Percentiles rank a stretch among this genome's conserved stretches.
These are phyloP conservation scores for Drosophila limbata DNA, from an alignment of 2,888 invertebrate species.

Conservation along the genomic window DNA sequence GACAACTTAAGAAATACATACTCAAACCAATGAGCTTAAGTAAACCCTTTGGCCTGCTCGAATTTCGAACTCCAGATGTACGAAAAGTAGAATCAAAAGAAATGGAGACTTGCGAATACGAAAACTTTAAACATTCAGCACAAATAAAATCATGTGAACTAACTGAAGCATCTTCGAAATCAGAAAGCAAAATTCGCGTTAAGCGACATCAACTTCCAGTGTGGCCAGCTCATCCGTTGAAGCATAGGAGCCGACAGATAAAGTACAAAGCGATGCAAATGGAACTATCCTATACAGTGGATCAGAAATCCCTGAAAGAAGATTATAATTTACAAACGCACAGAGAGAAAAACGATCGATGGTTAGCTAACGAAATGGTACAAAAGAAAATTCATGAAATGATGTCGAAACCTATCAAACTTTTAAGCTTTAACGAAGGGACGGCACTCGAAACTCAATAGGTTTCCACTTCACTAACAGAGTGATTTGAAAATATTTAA, in stretches of 20 bases:
- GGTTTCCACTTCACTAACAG: not conserved
- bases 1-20: not conserved
- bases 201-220: constrained; percentile 18
- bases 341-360: not conserved
- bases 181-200: not conserved
- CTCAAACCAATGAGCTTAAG: not conserved
- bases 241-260: constrained; percentile 13
- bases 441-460: not conserved
- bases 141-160: not conserved
- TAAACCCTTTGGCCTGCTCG: constrained; percentile 22
- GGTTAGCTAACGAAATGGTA: constrained; percentile 33
- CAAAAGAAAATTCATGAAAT: constrained; percentile 49
- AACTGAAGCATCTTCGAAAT: not conserved
- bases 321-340: not conserved
- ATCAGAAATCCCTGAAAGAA: not conserved
- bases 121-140: not conserved
- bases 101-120: too few species aligned
- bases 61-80: constrained; percentile 64
- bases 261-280: constrained; percentile 18
- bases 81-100: not conserved
- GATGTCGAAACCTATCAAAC: constrained; percentile 59
- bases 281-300: constrained; percentile 8
- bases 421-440: constrained; percentile 9
- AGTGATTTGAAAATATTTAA: not conserved
- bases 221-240: constrained; percentile 47